Percentiles rank a stretch among this genome's conserved stretches.
These are phyloP conservation scores for Engystomops pustulosus DNA, from an alignment of 2,113 vertebrate species.

Conservation along the genomic window DNA sequence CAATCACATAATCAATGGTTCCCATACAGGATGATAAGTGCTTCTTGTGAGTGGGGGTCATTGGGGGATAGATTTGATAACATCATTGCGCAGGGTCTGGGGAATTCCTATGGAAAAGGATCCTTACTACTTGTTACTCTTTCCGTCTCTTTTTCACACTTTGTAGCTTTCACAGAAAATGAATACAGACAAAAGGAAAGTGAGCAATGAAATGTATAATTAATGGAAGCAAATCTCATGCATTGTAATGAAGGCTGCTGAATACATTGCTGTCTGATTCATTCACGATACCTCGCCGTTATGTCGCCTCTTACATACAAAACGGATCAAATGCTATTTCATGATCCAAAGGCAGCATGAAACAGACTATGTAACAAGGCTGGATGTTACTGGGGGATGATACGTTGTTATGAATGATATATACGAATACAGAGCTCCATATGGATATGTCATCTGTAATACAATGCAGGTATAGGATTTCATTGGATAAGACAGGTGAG, in stretches of 20 bases:
- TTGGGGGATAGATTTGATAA: too few species aligned
- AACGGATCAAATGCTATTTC: constrained; percentile 9
- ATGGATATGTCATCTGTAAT: too few species aligned
- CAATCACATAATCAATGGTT: too few species aligned
- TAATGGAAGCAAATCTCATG: constrained; percentile 22
- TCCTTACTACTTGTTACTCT: neutral
- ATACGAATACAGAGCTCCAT: too few species aligned
- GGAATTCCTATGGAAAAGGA: too few species aligned
- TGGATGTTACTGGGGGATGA: neutral
- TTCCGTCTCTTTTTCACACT: neutral
- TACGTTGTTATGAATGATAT: neutral
- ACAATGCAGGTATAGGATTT: too few species aligned
- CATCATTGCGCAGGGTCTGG: too few species aligned
- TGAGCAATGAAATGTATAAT: neutral
- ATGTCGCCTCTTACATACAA: neutral
- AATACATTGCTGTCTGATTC: constrained; percentile 8
- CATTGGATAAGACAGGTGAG: too few species aligned
- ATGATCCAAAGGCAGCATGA: neutral
- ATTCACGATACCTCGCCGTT: neutral
- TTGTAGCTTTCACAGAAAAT: neutral
- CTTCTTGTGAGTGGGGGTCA: too few species aligned
- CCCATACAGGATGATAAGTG: too few species aligned
- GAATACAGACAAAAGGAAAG: constrained; percentile 1
- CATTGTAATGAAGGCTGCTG: constrained; percentile 17
- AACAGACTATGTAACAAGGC: neutral